Base-by-base conservation (phyloP, 2,888 invertebrate genomes). In the Oscheius sp. region DNA sequence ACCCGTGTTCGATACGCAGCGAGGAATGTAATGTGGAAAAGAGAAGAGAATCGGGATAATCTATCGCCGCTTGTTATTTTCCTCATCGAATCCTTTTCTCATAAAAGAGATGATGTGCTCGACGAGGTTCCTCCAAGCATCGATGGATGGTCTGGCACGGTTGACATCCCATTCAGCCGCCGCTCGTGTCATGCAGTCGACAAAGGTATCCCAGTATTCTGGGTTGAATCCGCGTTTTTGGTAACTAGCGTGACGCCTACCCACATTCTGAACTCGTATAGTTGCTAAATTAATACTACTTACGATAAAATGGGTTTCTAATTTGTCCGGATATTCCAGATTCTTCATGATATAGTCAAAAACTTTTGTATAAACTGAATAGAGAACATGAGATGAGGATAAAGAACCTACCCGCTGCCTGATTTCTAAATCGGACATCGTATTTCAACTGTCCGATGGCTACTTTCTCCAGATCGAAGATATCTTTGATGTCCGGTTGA, bases 141-240 rank as follows among this genome's bases (percentile, higher is more conserved):
- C 75, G 32, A 82, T 69, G 3, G 83, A 82, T 22, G 81, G 78
- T 54, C 83, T 77, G 28, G 78, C 74, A 6, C 82, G 69, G 32
- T 76, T 75, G 9, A 78, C 76, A n/a, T 80, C 81, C 83, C 82
- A 82, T 69, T 84, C 83, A 14, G 81, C 78, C 1, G 83, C 81
- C 0, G 83, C 77, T 65, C 83, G 80, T 1, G 80, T 77, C 78
- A 83, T 82, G 36, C 81, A 81, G 41, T 84, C 84, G 0, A 82
- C 80, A 57, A 85, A 85, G 2, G 87, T 78, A 84, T 87, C 86
- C 87, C 87, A 73, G 85, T 87, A 81, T 79, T 84, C 77, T 64
- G 87, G 63, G 80, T 86, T 71, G 80, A 87, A 82, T 6, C 82
- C 81, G 45, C 80, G 67, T 17, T 79, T 80, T 41, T 81, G 77